Percentiles rank a stretch among this genome's conserved stretches.
These are phyloP conservation scores for Syndactyla subalaris DNA, from an alignment of 2,797 vertebrate genomes.

Conservation along the genomic window DNA sequence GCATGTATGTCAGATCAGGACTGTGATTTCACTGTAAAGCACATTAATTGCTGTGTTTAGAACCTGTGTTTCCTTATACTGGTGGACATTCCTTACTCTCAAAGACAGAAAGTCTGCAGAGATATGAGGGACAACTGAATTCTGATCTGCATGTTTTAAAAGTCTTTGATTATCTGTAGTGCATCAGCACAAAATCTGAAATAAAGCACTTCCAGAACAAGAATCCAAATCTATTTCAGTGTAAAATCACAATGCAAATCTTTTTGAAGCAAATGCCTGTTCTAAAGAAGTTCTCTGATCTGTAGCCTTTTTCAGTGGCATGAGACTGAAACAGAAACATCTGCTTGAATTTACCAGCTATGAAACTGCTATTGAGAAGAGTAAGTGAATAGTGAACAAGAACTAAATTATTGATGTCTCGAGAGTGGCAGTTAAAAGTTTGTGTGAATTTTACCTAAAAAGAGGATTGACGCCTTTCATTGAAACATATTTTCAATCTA, in stretches of 20 bases:
- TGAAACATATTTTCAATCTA: neutral
- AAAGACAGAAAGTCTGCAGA: neutral
- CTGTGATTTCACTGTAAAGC: neutral
- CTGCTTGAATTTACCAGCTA: neutral
- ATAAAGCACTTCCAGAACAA: neutral
- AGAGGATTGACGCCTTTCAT: neutral
- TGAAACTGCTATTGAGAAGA: neutral
- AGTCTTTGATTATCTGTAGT: neutral
- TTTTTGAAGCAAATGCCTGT: neutral
- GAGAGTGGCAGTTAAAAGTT: neutral
- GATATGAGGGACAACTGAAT: neutral
- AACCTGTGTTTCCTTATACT: neutral
- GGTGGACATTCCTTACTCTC: neutral
- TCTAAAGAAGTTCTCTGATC: neutral
- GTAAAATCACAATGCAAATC: neutral
- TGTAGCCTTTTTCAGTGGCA: neutral
- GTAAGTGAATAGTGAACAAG: neutral
- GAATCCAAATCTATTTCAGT: neutral
- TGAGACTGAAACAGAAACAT: neutral
- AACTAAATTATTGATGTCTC: neutral
- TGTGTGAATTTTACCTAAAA: neutral
- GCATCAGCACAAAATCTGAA: neutral
- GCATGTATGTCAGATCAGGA: neutral
- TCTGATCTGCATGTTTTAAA: neutral
- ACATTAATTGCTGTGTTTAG: neutral